Conservation (phyloP, 2,113 vertebrate species). For the Mus pahari region DNA sequence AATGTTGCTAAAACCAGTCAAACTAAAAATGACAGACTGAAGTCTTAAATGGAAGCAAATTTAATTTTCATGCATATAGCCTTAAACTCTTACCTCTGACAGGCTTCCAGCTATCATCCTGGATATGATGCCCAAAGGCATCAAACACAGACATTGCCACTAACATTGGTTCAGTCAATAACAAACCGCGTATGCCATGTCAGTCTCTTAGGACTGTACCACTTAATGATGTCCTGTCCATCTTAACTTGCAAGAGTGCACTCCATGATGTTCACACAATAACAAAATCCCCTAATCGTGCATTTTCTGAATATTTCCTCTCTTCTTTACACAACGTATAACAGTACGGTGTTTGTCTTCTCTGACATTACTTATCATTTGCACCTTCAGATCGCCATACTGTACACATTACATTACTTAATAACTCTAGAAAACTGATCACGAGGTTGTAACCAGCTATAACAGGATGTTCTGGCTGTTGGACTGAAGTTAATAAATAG, state of each 20-base stretch:
- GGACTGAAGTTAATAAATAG: not conserved
- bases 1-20: not conserved
- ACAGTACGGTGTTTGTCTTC: not conserved
- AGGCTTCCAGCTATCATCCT: not conserved
- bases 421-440: not conserved
- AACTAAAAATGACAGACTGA: not conserved
- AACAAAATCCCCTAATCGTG: not conserved
- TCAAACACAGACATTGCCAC: not conserved
- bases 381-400: not conserved
- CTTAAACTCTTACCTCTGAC: not conserved
- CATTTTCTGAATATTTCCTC: not conserved
- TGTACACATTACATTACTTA: not conserved
- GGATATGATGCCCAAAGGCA: not conserved
- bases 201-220: not conserved
- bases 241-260: not conserved
- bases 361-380: not conserved
- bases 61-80: not conserved
- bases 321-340: not conserved
- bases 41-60: not conserved
- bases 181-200: not conserved
- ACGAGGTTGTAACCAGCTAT: not conserved
- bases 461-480: not conserved
- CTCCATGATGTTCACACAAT: not conserved
- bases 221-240: too few species aligned
- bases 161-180: not conserved